phyloP scores from a whole-genome alignment of 2,888 invertebrate genomes.

The Eucriotettix oculatus region DNA sequence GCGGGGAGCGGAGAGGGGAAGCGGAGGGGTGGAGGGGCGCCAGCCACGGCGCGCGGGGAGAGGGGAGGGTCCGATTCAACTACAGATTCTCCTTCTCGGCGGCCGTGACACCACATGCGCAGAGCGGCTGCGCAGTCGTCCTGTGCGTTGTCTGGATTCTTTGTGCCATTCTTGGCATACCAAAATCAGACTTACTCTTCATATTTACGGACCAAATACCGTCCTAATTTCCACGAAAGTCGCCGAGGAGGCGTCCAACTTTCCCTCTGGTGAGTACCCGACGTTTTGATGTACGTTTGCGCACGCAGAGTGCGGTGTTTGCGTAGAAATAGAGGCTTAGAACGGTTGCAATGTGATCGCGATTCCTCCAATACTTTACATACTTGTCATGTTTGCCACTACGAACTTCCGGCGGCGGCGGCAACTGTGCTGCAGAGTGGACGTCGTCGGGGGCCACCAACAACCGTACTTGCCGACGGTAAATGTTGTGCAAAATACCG shows the following conservation, averaged over 20 bases:
- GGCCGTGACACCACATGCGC: constrained; percentile 63
- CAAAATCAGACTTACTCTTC: constrained; percentile 42
- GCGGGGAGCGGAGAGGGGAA: too few species aligned
- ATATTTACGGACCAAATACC: constrained; percentile 45
- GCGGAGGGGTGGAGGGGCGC: too few species aligned
- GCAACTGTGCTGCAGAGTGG: constrained; percentile 8
- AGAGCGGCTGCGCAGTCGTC: constrained; percentile 62
- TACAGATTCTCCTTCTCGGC: constrained; percentile 28
- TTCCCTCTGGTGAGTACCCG: constrained; percentile 59
- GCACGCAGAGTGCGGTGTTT: constrained; percentile 10
- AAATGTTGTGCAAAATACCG: constrained; percentile 3
- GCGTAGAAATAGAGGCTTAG: constrained; percentile 28
- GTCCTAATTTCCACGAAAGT: constrained; percentile 45
- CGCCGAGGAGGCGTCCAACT: constrained; percentile 43
- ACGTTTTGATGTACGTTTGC: constrained; percentile 27
- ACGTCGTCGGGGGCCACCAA: constrained; percentile 4
- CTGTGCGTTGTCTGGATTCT: constrained; percentile 91
- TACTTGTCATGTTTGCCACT: constrained; percentile 45
- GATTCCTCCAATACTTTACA: constrained; percentile 61
- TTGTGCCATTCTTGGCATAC: constrained; percentile 96
- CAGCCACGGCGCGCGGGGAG: neutral
- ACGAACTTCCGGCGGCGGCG: constrained; percentile 22
- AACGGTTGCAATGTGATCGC: constrained; percentile 58
- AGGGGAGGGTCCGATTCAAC: constrained; percentile 4
- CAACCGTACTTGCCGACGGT: too few species aligned